phyloP scores from a whole-genome alignment of 2,113 vertebrate genomes.

The Recurvirostra avosetta region DNA sequence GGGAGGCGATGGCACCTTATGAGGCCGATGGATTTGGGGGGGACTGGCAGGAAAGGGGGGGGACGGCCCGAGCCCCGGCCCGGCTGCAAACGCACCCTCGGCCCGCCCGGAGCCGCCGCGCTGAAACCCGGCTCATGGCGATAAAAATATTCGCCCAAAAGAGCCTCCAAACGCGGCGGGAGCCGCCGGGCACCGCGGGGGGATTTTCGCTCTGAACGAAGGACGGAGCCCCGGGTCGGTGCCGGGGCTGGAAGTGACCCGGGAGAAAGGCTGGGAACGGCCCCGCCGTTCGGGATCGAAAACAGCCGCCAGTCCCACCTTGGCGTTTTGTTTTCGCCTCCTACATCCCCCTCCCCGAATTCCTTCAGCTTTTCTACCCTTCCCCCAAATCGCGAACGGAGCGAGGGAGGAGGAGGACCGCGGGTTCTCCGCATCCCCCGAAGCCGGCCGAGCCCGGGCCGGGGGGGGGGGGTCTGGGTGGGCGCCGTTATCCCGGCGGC shows the following conservation, averaged over 20 bases:
- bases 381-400: not conserved
- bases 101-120: not conserved
- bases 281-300: not conserved
- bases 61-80: not conserved
- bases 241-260: not conserved
- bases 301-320: not conserved
- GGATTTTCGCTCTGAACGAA: not conserved
- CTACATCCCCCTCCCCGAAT: not conserved
- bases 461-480: not conserved
- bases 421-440: not conserved
- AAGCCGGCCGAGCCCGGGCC: not conserved
- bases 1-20: not conserved
- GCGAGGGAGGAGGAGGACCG: not conserved
- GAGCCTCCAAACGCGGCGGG: not conserved
- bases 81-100: not conserved
- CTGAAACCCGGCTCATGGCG: not conserved
- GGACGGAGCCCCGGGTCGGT: not conserved
- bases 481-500: not conserved
- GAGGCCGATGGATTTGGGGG: not conserved
- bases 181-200: not conserved
- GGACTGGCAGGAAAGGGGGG: not conserved
- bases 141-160: not conserved
- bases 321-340: not conserved
- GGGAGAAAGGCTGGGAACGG: not conserved
- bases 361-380: not conserved